Base-by-base conservation (phyloP, 2,888 invertebrate genomes). In the Epirrhoe alternata region DNA sequence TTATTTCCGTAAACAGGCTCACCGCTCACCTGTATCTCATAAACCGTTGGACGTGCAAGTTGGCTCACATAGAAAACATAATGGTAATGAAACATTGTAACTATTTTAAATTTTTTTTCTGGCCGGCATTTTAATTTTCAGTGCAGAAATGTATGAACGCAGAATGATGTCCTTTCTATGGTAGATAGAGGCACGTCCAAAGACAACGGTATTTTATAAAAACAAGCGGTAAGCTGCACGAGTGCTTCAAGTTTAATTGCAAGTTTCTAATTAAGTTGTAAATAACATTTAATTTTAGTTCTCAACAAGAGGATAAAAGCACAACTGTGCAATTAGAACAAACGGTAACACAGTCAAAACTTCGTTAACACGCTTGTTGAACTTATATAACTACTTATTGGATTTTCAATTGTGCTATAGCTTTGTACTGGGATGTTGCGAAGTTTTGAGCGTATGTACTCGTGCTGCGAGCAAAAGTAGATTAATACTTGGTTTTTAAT, bases 291-390 rank as follows among this genome's bases (percentile, higher is more conserved):
- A 55, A 55, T 17, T 10, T 56, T 47, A 12, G 0, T 14, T 12
- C 31, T 17, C 24, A 55, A 49, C 17, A 33, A 47, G 6, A 10
- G 16, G 31, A 57, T 57, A 57, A 56, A 45, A 47, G 49, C 45
- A 30, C 17, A 38, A 54, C 17, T 17, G 5, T 45, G 58, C 31
- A 53, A 54, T 42, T 42, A 60, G 38, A 51, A 33, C 42, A 49
- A 64, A 55, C 55, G 17, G 12, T 54, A 51, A 50, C 54, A 63
- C 50, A 60, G 53, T 30, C 54, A 57, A 59, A 51, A 64, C 64
- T 60, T 16, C 14, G 47, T 45, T 60, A 60, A 50, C 55, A 54
- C 50, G 45, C 55, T 47, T 59, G 55, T 58, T 59, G 33, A 38
- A 64, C 58, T 60, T 60, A 49, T 47, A 31, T 30, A 30, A 30